A percentile compares a stretch with the other conserved stretches of the same genome.
These are phyloP conservation scores for Pachydiplax longipennis DNA, from an alignment of 2,888 invertebrate species.

Conservation along the genomic window DNA sequence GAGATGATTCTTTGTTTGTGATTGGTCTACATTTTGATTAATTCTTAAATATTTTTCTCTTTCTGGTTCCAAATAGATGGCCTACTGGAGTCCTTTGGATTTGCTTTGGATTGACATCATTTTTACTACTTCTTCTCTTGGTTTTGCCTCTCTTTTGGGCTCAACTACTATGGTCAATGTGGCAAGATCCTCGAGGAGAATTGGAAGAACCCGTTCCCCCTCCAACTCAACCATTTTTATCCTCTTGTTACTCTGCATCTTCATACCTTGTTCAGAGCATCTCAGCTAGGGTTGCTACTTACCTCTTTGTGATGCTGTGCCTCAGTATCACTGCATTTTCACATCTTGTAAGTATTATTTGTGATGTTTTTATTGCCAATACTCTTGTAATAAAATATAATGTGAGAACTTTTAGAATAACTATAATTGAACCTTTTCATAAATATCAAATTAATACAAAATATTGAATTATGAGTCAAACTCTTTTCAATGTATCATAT, in stretches of 20 bases:
- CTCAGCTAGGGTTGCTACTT: slow-evolving; percentile 57
- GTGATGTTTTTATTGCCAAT: neutral
- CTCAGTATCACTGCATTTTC: slow-evolving; percentile 5
- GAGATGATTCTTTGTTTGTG: too few species aligned
- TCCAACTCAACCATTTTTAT: slow-evolving; percentile 37
- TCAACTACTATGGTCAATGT: slow-evolving; percentile 72
- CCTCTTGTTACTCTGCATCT: slow-evolving; percentile 7
- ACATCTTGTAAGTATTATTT: slow-evolving; percentile 1
- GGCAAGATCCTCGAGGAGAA: slow-evolving; percentile 61
- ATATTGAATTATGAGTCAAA: too few species aligned
- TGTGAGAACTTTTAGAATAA: neutral
- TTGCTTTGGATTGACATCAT: slow-evolving; percentile 60
- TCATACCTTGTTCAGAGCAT: slow-evolving; percentile 15
- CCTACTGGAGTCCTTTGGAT: slow-evolving; percentile 57
- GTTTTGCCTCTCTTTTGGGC: slow-evolving; percentile 79
- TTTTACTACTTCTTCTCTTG: slow-evolving; percentile 61
- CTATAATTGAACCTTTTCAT: neutral
- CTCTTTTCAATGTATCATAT: too few species aligned
- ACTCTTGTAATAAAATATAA: neutral
- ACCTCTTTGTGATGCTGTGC: slow-evolving; percentile 10
- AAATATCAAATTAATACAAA: too few species aligned
- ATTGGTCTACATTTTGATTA: too few species aligned
- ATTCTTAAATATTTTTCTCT: too few species aligned
- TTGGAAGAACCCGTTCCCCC: slow-evolving; percentile 55
- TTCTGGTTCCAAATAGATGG: neutral